These are phyloP conservation scores for Micrasema minimum DNA, from an alignment of 1,140 invertebrate genomes.

Conservation along the genomic window DNA sequence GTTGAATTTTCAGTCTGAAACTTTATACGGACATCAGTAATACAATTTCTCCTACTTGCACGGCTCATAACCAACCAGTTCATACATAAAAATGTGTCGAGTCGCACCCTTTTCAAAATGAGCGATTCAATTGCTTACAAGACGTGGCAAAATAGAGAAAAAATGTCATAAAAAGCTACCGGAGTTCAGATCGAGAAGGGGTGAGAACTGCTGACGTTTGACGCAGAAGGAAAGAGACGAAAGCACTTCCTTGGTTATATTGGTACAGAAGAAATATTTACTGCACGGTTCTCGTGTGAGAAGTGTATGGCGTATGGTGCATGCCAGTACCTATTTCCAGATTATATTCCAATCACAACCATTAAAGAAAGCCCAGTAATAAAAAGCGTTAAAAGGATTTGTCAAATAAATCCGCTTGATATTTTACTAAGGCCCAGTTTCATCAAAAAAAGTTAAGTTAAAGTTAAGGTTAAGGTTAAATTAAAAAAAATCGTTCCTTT, in stretches of 20 bases:
- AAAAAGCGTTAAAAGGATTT: no score
- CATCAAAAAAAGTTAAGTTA: no score
- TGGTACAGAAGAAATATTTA: conserved; percentile 10
- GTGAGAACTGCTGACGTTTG: conserved; percentile 29
- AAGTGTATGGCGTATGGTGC: no score
- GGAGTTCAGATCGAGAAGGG: not conserved
- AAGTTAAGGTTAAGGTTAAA: no score
- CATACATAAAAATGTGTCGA: conserved; percentile 46
- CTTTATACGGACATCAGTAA: conserved; percentile 25
- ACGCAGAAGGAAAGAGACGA: not conserved
- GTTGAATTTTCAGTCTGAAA: conserved; percentile 18
- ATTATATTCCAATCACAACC: no score
- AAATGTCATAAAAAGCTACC: conserved; percentile 45
- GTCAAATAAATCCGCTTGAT: no score
- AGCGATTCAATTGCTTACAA: conserved; percentile 45
- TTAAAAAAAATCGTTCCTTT: no score
- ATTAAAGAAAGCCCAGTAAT: no score
- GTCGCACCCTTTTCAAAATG: conserved; percentile 46
- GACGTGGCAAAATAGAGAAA: conserved; percentile 41
- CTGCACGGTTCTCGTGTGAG: no score
- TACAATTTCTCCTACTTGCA: conserved; percentile 16
- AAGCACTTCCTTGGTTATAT: not conserved
- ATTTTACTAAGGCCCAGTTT: no score
- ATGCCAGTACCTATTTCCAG: no score
- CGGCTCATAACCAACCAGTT: conserved; percentile 26